Base-by-base conservation (phyloP, 2,888 invertebrate genomes). In the Bhutanitis thaidina region DNA sequence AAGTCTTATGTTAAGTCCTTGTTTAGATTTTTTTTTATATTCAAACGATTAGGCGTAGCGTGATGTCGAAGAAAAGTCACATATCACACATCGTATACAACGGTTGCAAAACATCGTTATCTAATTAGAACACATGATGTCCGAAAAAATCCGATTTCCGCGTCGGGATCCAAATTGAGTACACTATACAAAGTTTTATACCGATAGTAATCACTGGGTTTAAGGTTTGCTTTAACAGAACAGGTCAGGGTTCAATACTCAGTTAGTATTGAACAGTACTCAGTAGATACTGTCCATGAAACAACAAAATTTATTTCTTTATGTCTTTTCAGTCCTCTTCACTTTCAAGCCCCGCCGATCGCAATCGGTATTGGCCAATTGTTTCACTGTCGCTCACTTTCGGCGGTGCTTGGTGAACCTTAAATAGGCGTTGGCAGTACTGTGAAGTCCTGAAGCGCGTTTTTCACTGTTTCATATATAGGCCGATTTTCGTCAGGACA, bases 371-470 rank as follows among this genome's bases (percentile, higher is more conserved):
- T 52, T 55, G 55, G 56, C 49, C 56, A 61, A 41, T 53, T 50
- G 47, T 53, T 69, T 84, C 77, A 87, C 64, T 85, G 88, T 76
- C 85, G 77, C 63, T 87, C 86, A 47, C 78, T 58, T 35, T 88
- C 88, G 83, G 84, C 87, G 88, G 85, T 80, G 88, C 87, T 86
- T 56, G 73, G 82, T 70, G 86, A 81, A 69, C 83, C 89, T 94
- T 95, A 96, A 90, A 96, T 96, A 69, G 96, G 95, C 61, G 96
- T 96, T 25, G 96, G 95, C 73, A 97, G 91, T 58, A 97, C 94
- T 65, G 96, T 95, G 78, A 96, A 97, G 88, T 97, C 97, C 80
- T 97, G 97, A 62, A 97, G 92, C 61, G 96, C 96, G 70, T 96
- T 95, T 88, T 96, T 96, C 53, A 97, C 96, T 34, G 96, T 95